phyloP scores from a whole-genome alignment of 2,797 vertebrate species.

The Sebastes steindachneri region DNA sequence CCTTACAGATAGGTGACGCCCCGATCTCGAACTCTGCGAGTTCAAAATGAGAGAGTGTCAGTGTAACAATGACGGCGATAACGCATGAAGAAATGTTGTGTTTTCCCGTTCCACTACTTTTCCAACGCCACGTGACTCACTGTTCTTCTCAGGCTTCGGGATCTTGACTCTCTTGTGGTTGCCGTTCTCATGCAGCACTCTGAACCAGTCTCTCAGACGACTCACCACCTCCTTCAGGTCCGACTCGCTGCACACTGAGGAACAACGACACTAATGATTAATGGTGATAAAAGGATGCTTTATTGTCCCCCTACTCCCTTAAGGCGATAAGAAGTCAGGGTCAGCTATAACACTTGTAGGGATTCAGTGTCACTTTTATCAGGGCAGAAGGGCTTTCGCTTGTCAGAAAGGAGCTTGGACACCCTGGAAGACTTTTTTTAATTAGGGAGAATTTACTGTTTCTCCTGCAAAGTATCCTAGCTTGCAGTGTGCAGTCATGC shows the following conservation, averaged over 20 bases:
- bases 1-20: conserved; percentile 91
- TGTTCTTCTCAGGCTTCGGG: conserved; percentile 90
- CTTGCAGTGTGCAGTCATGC: conserved; percentile 12
- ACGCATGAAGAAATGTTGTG: not conserved
- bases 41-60: not conserved
- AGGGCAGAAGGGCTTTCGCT: conserved; percentile 2
- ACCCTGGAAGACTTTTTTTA: conserved; percentile 6
- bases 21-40: conserved; percentile 89
- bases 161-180: conserved; percentile 90
- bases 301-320: not conserved
- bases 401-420: not conserved
- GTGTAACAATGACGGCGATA: not conserved
- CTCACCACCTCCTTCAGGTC: conserved; percentile 93
- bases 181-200: conserved; percentile 92
- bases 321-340: not conserved
- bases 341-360: conserved; percentile 5
- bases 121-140: conserved; percentile 80
- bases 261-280: conserved; percentile 38
- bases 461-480: not conserved
- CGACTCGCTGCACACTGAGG: conserved; percentile 88
- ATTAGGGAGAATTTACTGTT: conserved; percentile 13
- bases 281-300: conserved; percentile 30
- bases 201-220: conserved; percentile 94
- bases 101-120: not conserved
- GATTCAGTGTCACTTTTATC: not conserved